Percentiles rank a stretch among this genome's conserved stretches.
Evolutionary conservation across 1,140 invertebrate genomes (phyloP).

Genomic region (Tachypleus tridentatus): DNA sequence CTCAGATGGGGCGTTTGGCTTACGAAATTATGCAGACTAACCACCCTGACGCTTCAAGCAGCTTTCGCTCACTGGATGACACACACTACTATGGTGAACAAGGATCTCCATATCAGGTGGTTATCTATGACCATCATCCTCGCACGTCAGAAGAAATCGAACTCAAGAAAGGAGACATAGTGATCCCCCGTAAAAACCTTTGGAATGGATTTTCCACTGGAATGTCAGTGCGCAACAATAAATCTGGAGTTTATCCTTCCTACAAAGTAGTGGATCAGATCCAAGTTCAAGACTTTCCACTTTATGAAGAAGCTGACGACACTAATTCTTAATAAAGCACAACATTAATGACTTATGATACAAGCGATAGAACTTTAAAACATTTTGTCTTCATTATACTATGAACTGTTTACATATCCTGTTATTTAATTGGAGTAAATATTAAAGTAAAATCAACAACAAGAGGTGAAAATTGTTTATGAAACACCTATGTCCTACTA

Average conservation of each 20-base stretch:
- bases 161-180: slow-evolving; percentile 58
- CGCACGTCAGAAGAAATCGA: slow-evolving; percentile 52
- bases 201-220: slow-evolving; percentile 89
- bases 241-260: slow-evolving; percentile 61
- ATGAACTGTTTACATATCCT: too few relatives aligned
- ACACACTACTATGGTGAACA: slow-evolving; percentile 96
- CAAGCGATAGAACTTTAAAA: too few relatives aligned
- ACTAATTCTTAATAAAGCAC: too few relatives aligned
- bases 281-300: slow-evolving; percentile 14
- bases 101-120: slow-evolving; percentile 67
- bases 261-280: slow-evolving; percentile 43
- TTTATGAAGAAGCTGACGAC: slow-evolving; percentile 10
- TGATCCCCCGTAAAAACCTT: slow-evolving; percentile 91
- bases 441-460: too few relatives aligned
- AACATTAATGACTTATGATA: too few relatives aligned
- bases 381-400: too few relatives aligned
- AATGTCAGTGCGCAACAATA: slow-evolving; percentile 64
- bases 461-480: too few relatives aligned
- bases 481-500: too few relatives aligned
- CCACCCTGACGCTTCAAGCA: slow-evolving; percentile 4
- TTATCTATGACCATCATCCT: slow-evolving; percentile 54
- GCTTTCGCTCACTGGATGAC: slow-evolving; percentile 81
- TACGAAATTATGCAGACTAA: slow-evolving; percentile 81
- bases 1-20: slow-evolving; percentile 77
- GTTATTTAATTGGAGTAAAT: too few relatives aligned